A percentile compares a stretch with the other conserved stretches of the same genome.
These are phyloP conservation scores for Tetragonisca angustula DNA, from an alignment of 2,888 invertebrate genomes.

Conservation along the genomic window DNA sequence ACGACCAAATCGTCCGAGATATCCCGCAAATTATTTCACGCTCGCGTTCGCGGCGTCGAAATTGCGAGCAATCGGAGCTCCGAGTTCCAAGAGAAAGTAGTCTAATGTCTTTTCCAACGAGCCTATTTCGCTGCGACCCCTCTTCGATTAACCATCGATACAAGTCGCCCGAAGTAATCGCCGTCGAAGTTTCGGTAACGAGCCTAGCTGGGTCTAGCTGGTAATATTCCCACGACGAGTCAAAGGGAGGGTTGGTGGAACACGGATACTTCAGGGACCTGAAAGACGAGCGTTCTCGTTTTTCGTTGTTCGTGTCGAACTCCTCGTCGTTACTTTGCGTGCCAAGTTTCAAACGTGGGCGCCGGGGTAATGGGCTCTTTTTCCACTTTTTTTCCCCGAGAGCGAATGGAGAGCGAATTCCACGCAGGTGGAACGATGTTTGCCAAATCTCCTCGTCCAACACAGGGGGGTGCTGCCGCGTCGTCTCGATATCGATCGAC, in stretches of 20 bases:
- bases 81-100: neutral
- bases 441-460: slow-evolving; percentile 6
- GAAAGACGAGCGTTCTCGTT: slow-evolving; percentile 8
- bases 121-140: slow-evolving; percentile 21
- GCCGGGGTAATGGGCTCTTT: slow-evolving; percentile 34
- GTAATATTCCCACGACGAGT: slow-evolving; percentile 70
- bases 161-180: slow-evolving; percentile 56
- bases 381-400: slow-evolving; percentile 2
- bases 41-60: neutral
- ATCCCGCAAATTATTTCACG: neutral
- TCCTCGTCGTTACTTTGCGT: slow-evolving; percentile 28
- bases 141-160: slow-evolving; percentile 68
- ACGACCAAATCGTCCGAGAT: neutral
- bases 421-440: neutral
- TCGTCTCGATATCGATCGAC: slow-evolving; percentile 69
- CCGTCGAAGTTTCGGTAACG: slow-evolving; percentile 69
- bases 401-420: neutral
- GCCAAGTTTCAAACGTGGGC: slow-evolving; percentile 36
- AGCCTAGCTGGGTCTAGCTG: slow-evolving; percentile 61
- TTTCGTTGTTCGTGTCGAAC: slow-evolving; percentile 22
- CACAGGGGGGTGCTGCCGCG: neutral
- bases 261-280: slow-evolving; percentile 17
- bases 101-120: slow-evolving; percentile 55
- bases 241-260: slow-evolving; percentile 11
- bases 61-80: neutral